Evolutionary conservation across 2,113 vertebrate species (phyloP).

Genomic region (Tympanuchus pallidicinctus): DNA sequence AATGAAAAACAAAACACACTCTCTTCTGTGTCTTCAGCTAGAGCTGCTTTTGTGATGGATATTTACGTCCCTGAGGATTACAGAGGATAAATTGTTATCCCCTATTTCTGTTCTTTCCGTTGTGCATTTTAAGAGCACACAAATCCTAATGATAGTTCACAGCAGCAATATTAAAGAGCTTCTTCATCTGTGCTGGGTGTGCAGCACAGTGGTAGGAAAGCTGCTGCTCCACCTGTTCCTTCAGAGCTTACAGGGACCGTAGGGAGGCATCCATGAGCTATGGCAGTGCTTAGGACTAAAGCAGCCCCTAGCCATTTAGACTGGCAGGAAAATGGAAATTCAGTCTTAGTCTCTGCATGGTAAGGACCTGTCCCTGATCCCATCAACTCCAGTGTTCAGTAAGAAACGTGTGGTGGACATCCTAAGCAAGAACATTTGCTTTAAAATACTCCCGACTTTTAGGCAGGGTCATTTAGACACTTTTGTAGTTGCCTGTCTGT

Average conservation of each 20-base stretch:
- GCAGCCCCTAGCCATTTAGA: background rate
- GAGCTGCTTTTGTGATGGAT: background rate
- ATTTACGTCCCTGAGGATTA: background rate
- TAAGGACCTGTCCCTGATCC: background rate
- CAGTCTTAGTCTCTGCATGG: accelerated
- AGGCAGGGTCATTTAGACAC: background rate
- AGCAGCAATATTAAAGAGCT: background rate
- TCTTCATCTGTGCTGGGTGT: background rate
- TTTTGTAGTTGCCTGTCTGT: background rate
- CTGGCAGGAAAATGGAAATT: background rate
- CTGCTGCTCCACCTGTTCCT: background rate
- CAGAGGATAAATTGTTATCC: background rate
- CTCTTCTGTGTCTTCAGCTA: background rate
- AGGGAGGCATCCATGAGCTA: accelerated
- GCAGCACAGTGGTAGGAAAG: background rate
- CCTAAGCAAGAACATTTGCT: background rate
- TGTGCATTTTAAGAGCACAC: background rate
- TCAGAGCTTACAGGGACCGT: background rate
- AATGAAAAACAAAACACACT: background rate
- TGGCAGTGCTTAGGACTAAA: background rate
- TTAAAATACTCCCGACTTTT: background rate
- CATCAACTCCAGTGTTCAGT: background rate
- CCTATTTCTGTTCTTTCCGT: background rate
- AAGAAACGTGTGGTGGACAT: background rate
- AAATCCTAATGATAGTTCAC: background rate